These are phyloP conservation scores for Nezara viridula DNA, from an alignment of 2,888 invertebrate genomes.

Conservation along the genomic window DNA sequence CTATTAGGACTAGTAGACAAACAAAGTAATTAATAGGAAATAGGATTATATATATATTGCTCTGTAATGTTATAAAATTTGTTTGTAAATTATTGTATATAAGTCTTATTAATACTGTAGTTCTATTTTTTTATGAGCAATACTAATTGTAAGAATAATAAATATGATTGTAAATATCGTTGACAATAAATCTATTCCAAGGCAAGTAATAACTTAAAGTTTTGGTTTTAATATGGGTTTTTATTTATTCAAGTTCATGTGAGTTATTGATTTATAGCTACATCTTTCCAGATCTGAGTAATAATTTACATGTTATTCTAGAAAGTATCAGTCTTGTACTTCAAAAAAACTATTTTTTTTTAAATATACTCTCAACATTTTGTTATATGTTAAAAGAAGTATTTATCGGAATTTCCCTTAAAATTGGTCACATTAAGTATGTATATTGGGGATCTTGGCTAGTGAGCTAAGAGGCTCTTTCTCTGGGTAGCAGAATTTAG, in stretches of 20 bases:
- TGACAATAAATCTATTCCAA: background rate
- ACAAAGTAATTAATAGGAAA: background rate
- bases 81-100: conserved; percentile 21
- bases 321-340: too few relatives aligned
- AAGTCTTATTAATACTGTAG: background rate
- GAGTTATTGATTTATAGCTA: background rate
- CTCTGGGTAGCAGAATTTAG: too few relatives aligned
- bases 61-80: background rate
- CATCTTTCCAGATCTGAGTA: background rate
- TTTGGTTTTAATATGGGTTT: background rate
- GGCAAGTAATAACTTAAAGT: background rate
- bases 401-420: background rate
- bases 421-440: background rate
- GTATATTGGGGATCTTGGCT: too few relatives aligned
- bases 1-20: background rate
- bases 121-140: conserved; percentile 3
- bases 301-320: background rate
- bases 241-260: background rate
- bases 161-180: background rate
- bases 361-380: background rate
- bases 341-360: background rate
- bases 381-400: background rate
- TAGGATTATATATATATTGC: background rate
- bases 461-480: too few relatives aligned
- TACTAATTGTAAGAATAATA: background rate